Percentiles rank a stretch among this genome's conserved stretches.
Conservation (phyloP, 2,797 vertebrate genomes). For the Menidia menidia region DNA sequence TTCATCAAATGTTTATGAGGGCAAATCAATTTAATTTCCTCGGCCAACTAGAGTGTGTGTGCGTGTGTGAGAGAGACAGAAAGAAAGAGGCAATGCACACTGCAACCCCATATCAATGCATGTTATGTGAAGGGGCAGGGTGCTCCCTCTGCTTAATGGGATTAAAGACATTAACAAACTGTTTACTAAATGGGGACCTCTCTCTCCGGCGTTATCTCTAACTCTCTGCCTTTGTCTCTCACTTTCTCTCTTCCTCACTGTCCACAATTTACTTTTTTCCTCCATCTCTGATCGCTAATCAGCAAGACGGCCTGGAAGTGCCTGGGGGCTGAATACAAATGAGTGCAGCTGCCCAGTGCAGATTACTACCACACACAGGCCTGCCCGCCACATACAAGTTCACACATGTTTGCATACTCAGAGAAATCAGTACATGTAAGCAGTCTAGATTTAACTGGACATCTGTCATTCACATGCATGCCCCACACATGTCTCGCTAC, state of each 20-base stretch:
- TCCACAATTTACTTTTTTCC: slow-evolving; percentile 40
- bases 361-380: slow-evolving; percentile 67
- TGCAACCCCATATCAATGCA: slow-evolving; percentile 58
- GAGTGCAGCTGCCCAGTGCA: slow-evolving; percentile 70
- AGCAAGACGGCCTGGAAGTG: slow-evolving; percentile 63
- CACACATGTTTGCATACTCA: slow-evolving; percentile 21
- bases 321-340: slow-evolving; percentile 74
- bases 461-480: slow-evolving; percentile 57
- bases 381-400: slow-evolving; percentile 40
- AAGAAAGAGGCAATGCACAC: slow-evolving; percentile 23
- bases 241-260: slow-evolving; percentile 34
- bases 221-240: slow-evolving; percentile 42
- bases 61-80: slow-evolving; percentile 4
- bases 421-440: slow-evolving; percentile 43
- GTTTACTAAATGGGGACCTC: slow-evolving; percentile 72
- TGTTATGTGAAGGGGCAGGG: slow-evolving; percentile 62
- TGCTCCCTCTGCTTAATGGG: slow-evolving; percentile 70
- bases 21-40: slow-evolving; percentile 67
- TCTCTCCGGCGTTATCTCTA: slow-evolving; percentile 49
- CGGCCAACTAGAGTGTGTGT: slow-evolving; percentile 23
- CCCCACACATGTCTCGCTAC: slow-evolving; percentile 34
- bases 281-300: slow-evolving; percentile 73
- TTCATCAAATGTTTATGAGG: slow-evolving; percentile 59
- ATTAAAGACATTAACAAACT: slow-evolving; percentile 80
- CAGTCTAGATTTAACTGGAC: slow-evolving; percentile 17